A percentile compares a stretch with the other conserved stretches of the same genome.
Conservation (phyloP, 2,888 invertebrate genomes). For the Tetragonisca angustula region DNA sequence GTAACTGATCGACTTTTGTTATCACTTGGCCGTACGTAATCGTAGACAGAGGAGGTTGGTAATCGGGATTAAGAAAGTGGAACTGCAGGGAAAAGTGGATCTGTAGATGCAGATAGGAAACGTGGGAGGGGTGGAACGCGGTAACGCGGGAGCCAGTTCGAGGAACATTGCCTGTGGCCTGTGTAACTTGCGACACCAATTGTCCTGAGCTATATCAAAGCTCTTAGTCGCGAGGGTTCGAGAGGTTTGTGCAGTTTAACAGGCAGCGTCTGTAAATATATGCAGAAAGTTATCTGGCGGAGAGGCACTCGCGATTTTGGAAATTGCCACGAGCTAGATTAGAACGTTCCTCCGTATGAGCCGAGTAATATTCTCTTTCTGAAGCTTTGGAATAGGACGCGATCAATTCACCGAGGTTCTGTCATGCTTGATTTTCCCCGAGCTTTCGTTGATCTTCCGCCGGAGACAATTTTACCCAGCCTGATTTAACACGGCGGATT, state of each 20-base stretch:
- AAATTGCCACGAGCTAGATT: constrained; percentile 66
- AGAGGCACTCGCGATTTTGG: constrained; percentile 61
- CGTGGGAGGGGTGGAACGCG: background rate
- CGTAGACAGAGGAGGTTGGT: background rate
- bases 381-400: constrained; percentile 36
- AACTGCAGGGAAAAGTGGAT: constrained; percentile 56
- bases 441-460: background rate
- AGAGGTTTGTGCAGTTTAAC: constrained; percentile 68
- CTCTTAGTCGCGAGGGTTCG: constrained; percentile 64
- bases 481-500: background rate
- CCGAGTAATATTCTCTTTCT: constrained; percentile 50
- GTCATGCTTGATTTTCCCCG: constrained; percentile 1
- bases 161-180: constrained; percentile 70
- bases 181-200: constrained; percentile 76
- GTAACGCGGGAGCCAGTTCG: constrained; percentile 33
- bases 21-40: constrained; percentile 39
- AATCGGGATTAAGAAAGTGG: constrained; percentile 60
- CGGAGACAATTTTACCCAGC: no score
- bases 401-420: constrained; percentile 37
- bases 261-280: constrained; percentile 75
- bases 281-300: constrained; percentile 71
- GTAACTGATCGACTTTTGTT: background rate
- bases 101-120: constrained; percentile 17
- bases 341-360: constrained; percentile 49
- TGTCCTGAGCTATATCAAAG: constrained; percentile 76